Percentiles rank a stretch among this genome's conserved stretches.
Evolutionary conservation across 92 coral and sea anemone species (phyloP).

Genomic region (Porites cylindrica): DNA sequence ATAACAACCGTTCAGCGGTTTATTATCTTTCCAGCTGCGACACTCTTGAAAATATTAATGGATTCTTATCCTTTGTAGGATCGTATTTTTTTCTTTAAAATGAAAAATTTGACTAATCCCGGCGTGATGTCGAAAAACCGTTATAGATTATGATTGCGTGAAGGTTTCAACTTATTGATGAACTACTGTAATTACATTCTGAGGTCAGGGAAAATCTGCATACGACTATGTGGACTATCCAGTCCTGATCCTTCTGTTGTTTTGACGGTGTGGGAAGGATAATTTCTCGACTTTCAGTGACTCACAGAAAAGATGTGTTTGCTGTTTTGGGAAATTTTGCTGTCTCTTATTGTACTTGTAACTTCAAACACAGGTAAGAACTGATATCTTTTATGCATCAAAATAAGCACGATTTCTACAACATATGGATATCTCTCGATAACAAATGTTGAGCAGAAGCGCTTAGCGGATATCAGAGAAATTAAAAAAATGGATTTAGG

Average conservation of each 20-base stretch:
- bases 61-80: too few relatives aligned
- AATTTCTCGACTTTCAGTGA: neutral
- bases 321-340: slow-evolving; percentile 6
- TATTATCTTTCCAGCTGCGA: too few relatives aligned
- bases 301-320: neutral
- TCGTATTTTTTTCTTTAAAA: too few relatives aligned
- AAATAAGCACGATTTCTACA: neutral
- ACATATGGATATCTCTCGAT: neutral
- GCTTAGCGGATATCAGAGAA: too few relatives aligned
- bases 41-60: too few relatives aligned
- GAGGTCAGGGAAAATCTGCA: slow-evolving; percentile 16
- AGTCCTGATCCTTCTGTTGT: neutral
- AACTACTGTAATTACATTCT: slow-evolving; percentile 2
- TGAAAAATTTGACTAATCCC: too few relatives aligned
- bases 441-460: neutral
- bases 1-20: too few relatives aligned
- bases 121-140: too few relatives aligned
- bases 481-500: too few relatives aligned
- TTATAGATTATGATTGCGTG: neutral
- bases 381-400: neutral
- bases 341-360: neutral
- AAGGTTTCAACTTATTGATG: neutral
- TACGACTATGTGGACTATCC: neutral
- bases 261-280: neutral
- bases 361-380: slow-evolving; percentile 13